These are phyloP conservation scores for Calosoma granatense DNA, from an alignment of 1,140 invertebrate species.

Conservation along the genomic window DNA sequence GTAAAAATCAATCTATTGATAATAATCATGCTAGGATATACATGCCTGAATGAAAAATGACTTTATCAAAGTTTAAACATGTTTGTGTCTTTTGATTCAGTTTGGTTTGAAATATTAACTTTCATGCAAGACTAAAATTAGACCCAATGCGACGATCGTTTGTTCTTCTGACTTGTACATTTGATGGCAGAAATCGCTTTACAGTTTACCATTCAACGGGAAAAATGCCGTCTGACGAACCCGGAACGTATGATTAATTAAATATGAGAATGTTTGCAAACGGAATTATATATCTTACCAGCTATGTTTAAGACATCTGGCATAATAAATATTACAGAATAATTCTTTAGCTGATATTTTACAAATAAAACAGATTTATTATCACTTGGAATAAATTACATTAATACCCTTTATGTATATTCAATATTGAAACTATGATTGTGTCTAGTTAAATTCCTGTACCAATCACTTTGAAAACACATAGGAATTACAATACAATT, in stretches of 20 bases:
- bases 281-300: neutral
- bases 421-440: too few species aligned
- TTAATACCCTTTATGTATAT: too few species aligned
- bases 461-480: too few species aligned
- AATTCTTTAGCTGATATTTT: too few species aligned
- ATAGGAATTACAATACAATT: too few species aligned
- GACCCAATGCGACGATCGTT: neutral
- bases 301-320: neutral
- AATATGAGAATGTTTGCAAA: neutral
- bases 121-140: neutral
- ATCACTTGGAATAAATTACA: too few species aligned
- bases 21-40: constrained; percentile 1
- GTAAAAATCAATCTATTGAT: neutral
- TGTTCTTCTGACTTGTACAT: neutral
- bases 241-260: neutral
- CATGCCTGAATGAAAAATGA: neutral
- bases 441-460: too few species aligned
- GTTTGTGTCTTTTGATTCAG: constrained; percentile 5
- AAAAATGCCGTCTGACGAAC: too few species aligned
- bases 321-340: too few species aligned
- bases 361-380: too few species aligned
- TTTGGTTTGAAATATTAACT: constrained; percentile 1
- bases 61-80: constrained; percentile 9
- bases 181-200: too few species aligned
- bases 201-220: too few species aligned